Base-by-base conservation (phyloP, 2,888 invertebrate species). In the Adineta ricciae region DNA sequence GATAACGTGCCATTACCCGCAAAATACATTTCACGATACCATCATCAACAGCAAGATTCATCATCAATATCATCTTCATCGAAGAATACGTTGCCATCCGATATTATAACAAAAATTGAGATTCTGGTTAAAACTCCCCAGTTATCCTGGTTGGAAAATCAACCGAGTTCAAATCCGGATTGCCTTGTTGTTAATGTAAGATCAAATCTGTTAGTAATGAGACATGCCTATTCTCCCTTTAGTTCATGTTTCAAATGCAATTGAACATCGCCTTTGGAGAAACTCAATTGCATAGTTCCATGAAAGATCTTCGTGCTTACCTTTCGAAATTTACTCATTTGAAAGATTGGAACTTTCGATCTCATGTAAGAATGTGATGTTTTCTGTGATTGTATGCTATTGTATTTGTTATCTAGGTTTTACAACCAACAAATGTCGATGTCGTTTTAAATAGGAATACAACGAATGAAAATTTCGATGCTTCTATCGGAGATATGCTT, bases 1-100 rank as follows among this genome's bases (percentile, higher is more conserved):
- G 46, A 46, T 8, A 11, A 11, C 11, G 11, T 46, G 11, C 46
- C 90, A 7, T 83, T 87, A 24, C 86, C 3, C 72, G 84, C n/a
- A 46, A 85, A 27, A 83, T 64, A 4, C 11, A 64, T 27, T 24
- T 27, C 27, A n/a, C 27, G n/a, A n/a, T 27, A 21, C 27, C 56
- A 64, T 9, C 27, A 11, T 24, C 2, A 83, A 87, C 19, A 64
- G 7, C 56, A 64, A 64, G 2, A 9, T 3, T 64, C 56, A 46
- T 8, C 46, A 46, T 46, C 46, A 46, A 46, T 46, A 5, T 46
- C 46, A 46, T 8, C 46, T 46, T 46, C 46, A 8, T 46, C 46
- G 11, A 46, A 46, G 11, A 5, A 46, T 8, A 46, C 46, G 11
- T 8, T 8, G 11, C 46, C 46, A 64, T 64, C 56, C 11, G 24